Base-by-base conservation (phyloP, 2,888 invertebrate species). In the Pterobdella sp. region DNA sequence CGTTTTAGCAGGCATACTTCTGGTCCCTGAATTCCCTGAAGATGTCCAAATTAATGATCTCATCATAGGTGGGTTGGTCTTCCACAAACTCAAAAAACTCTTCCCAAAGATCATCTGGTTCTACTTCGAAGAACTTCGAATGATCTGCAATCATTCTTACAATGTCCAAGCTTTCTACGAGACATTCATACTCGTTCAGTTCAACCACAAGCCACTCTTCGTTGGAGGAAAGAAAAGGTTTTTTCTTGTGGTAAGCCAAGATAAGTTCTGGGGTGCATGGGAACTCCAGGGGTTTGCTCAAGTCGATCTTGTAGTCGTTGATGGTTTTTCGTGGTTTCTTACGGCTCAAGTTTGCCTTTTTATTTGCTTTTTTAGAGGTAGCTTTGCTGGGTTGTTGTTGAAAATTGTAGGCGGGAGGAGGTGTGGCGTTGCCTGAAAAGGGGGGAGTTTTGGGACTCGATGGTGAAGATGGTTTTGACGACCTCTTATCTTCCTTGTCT, bases 1-100 rank as follows among this genome's bases (percentile, higher is more conserved):
- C 4, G n/a, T 22, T 10, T 75, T 73, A 77, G 63, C 76, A 77
- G 2, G 75, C 75, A 63, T 78, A 78, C 56, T 75, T 76, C 70
- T 78, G 72, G 67, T 78, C 77, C n/a, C 77, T 56, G 73, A 78
- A 78, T 60, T 78, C 77, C 72, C 77, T 77, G 77, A 77, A 78
- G 42, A 77, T 75, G 72, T 78, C 78, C 34, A 72, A 75, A 72
- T 78, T 78, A 26, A 78, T 77, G 36, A 78, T 72, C 36, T 78
- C 78, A 65, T 78, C 78, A 66, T 78, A 78, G 7, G 72, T 68
- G 0, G 77, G 76, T 31, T 77, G 66, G 4, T 76, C 77, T n/a
- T 78, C 78, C 26, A 78, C 77, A 52, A 74, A 78, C 67, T 77
- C 75, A 63, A 78, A 78, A 73, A 78, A 78, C 72, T 78, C 78